Evolutionary conservation across 1,140 invertebrate species (phyloP).

Genomic region (Oppia nitens): DNA sequence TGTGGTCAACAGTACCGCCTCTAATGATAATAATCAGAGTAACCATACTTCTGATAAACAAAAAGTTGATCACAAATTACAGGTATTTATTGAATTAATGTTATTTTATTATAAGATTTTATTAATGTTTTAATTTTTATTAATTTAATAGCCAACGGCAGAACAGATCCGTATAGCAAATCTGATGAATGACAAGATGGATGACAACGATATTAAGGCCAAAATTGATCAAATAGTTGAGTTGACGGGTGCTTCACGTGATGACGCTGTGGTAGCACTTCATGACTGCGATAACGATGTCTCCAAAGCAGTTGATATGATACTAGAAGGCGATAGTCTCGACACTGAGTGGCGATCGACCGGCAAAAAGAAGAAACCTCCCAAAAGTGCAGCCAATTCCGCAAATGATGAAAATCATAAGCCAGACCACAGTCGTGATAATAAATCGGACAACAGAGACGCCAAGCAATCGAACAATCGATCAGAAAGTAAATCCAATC

Average conservation of each 20-base stretch:
- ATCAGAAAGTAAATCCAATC: conserved; percentile 10
- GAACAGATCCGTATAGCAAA: conserved; percentile 48
- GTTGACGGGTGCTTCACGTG: conserved; percentile 27
- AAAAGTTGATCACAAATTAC: not conserved
- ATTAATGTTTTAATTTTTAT: not conserved
- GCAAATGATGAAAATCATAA: conserved; percentile 21
- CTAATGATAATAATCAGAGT: not conserved
- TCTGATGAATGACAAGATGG: conserved; percentile 43
- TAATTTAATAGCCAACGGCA: conserved; percentile 29
- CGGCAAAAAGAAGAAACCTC: conserved; percentile 56
- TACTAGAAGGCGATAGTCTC: conserved; percentile 43
- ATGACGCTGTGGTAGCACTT: conserved; percentile 29
- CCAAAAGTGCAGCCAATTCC: conserved; percentile 17
- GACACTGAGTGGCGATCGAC: conserved; percentile 50
- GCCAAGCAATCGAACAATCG: not conserved
- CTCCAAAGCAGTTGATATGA: conserved; percentile 47
- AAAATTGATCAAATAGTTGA: conserved; percentile 45
- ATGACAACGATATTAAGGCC: conserved; percentile 45
- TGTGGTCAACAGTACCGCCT: not conserved
- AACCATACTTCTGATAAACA: not conserved
- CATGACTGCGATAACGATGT: conserved; percentile 32
- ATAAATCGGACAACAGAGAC: conserved; percentile 9
- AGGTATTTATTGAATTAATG: not conserved
- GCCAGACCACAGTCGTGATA: conserved; percentile 16
- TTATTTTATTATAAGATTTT: not conserved